Base-by-base conservation (phyloP, 2,113 vertebrate genomes). In the Scortum barcoo region DNA sequence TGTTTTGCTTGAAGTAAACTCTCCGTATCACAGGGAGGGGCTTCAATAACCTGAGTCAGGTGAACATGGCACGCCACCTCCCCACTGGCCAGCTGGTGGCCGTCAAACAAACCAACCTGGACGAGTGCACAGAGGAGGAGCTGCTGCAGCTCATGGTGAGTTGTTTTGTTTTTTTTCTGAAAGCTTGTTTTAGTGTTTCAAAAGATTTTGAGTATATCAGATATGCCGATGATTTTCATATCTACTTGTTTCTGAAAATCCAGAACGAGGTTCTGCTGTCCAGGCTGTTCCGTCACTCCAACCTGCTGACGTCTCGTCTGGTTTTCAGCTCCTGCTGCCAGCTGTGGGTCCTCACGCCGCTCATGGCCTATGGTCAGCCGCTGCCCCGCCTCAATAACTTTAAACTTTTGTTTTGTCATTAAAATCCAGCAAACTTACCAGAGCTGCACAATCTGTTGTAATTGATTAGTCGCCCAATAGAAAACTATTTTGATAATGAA, bases 291-390 rank as follows among this genome's bases (percentile, higher is more conserved):
- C 97, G 95, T 61, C 98, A 99, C 82, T 93, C 96, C 68, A 98
- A 97, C 74, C 91, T 99, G 90, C 96, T 98, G 94, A 97, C 97
- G 1, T 96, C 97, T 14, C 97, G 96, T 92, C 96, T 97, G 84
- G 97, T 98, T 73, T 99, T 99, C 92, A 96, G 96, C 87, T 95
- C 96, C 90, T 97, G 96, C 93, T 97, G 95, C 83, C 97, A 97
- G 95, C 97, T 99, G 76, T 99, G 98, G 97, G 96, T 98, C 81
- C 96, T 99, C 89, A 96, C 96, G 36, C 98, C 98, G 0, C 98
- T 99, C 91, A 98, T 99, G 97, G 95, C 96, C 54, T 99, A 99
- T 19, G 97, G 98, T 99, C 95, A 96, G 97, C 60, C 22, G 7
- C 38, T 50, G 24, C 46, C 17, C 11, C 11, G 3, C 30, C 40